Percentiles rank a stretch among this genome's conserved stretches.
These are phyloP conservation scores for Rhinoptilus africanus DNA, from an alignment of 2,113 vertebrate species.

Conservation along the genomic window DNA sequence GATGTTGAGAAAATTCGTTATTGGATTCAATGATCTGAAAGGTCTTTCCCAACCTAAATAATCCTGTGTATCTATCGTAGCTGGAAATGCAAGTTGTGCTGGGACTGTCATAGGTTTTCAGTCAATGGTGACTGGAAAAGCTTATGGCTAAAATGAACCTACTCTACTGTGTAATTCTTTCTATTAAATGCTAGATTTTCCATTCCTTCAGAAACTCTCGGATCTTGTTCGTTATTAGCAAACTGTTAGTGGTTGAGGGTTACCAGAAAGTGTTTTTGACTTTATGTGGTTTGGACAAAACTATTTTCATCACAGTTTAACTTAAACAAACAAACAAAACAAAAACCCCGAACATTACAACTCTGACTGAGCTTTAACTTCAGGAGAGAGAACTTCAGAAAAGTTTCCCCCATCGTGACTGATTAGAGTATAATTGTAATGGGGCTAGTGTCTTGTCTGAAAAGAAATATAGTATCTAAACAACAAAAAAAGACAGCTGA, in stretches of 20 bases:
- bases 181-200: background rate
- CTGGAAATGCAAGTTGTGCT: background rate
- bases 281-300: background rate
- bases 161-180: background rate
- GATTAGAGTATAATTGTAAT: background rate
- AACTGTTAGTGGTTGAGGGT: background rate
- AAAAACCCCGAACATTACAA: background rate
- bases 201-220: background rate
- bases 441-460: background rate
- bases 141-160: background rate
- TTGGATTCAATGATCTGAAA: background rate
- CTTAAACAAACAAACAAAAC: background rate
- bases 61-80: background rate
- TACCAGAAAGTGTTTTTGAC: background rate
- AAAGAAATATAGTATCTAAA: background rate
- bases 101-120: too few species aligned
- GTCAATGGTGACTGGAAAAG: background rate
- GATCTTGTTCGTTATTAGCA: background rate
- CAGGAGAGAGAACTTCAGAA: background rate
- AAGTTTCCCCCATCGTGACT: background rate
- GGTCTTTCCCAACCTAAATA: background rate
- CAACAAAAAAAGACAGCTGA: background rate
- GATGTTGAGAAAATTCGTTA: background rate
- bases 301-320: accelerated
- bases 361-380: background rate